Percentiles rank a stretch among this genome's conserved stretches.
These are phyloP conservation scores for Hystrix cristata DNA, from an alignment of 2,113 vertebrate species.

Conservation along the genomic window DNA sequence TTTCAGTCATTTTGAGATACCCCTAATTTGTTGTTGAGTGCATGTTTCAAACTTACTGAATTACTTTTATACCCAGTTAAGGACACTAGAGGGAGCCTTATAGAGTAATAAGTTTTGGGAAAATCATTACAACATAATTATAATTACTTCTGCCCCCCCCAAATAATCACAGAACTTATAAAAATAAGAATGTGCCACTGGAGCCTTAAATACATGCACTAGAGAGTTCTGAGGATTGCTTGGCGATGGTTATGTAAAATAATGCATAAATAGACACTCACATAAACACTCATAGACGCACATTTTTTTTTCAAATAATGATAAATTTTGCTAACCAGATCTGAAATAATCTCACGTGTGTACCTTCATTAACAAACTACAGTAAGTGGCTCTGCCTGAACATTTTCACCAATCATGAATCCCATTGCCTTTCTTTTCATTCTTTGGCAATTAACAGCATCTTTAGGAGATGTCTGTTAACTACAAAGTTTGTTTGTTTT, in stretches of 20 bases:
- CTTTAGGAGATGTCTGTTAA: neutral
- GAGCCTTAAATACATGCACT: neutral
- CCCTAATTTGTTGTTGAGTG: neutral
- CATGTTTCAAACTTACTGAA: neutral
- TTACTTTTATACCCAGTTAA: neutral
- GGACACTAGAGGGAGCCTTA: constrained; percentile 63
- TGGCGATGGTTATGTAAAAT: neutral
- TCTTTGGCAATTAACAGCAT: neutral
- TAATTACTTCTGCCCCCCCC: neutral
- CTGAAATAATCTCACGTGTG: neutral
- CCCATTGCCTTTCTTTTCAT: neutral
- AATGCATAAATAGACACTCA: neutral
- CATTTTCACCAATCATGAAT: neutral
- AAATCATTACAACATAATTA: neutral
- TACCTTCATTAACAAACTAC: neutral
- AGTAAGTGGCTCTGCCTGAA: neutral
- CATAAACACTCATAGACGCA: neutral
- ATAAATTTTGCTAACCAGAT: neutral
- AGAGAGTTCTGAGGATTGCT: neutral
- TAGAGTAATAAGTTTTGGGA: neutral
- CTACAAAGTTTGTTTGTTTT: neutral
- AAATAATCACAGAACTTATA: neutral
- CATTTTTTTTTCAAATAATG: constrained; percentile 35
- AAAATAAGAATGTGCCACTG: neutral
- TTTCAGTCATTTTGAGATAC: neutral